Evolutionary conservation across 2,888 invertebrate species (phyloP), one percentile per base, ranked within the genome.

Genomic region (Pristionchus japonicus): DNA sequence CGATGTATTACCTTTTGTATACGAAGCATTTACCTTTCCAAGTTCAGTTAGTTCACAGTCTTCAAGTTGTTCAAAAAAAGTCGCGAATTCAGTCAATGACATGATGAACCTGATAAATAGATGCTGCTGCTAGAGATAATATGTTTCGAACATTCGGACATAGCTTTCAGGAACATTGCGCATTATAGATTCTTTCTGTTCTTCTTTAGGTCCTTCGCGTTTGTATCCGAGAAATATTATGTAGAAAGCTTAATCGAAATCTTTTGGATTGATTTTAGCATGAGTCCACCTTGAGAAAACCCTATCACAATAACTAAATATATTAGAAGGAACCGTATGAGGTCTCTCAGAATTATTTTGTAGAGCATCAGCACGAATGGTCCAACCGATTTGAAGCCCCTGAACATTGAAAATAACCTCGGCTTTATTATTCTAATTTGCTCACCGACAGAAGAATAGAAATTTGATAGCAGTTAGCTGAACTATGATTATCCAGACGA

Each of bases 291-390:
- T 96, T 98, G 98, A 1, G 98, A 98, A 94, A 99, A 99, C 88
- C 97, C 97, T 96, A 98, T 97, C 3, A 99, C 97, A 94, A 99
- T 99, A 11, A 99, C 97, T 90, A 97, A 95, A 95, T 99, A 99
- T 94, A 99, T 99, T 84, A 97, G 97, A 89, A 98, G 98, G 95
- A 99, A 99, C 90, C 99, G 96, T 64, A 98, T 96, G n/a, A 99
- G 95, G 95, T 99, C 99, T 88, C 98, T 98, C 96, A 97, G 97
- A 84, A 99, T 97, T 98, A 99, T 99, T 91, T 98, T 96, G 95
- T 99, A 99, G 92, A 99, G 98, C 98, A 99, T 99, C 92, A 98
- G 97, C n/a, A 99, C 99, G 96, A 99, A 99, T 0, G 99, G 99
- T 6, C 99, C 99, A 1, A 99, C 98, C 0, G 98, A 97, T 95